Evolutionary conservation across 2,888 invertebrate genomes (phyloP).

Genomic region (Augiades crinisus): DNA sequence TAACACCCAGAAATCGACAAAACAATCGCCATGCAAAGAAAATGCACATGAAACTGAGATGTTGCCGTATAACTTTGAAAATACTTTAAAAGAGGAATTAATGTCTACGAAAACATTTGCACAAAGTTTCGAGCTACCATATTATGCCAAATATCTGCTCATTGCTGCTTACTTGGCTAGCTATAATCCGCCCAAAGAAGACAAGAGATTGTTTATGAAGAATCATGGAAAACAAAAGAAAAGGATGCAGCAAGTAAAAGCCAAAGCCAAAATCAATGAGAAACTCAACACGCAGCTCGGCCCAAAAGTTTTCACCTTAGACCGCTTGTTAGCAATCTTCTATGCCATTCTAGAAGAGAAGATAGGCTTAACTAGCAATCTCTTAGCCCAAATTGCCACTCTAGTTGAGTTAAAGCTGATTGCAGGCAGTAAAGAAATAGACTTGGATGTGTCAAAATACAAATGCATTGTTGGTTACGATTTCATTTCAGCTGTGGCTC

Average conservation of each 20-base stretch:
- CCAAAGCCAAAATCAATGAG: constrained; percentile 79
- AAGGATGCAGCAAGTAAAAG: constrained; percentile 80
- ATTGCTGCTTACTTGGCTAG: constrained; percentile 96
- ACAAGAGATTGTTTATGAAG: constrained; percentile 93
- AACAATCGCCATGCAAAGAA: constrained; percentile 51
- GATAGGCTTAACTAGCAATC: constrained; percentile 91
- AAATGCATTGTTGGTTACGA: constrained; percentile 93
- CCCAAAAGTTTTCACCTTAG: constrained; percentile 91
- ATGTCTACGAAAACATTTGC: constrained; percentile 80
- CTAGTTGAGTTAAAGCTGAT: constrained; percentile 92
- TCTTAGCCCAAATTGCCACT: constrained; percentile 93
- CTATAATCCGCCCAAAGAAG: constrained; percentile 94
- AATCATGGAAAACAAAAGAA: constrained; percentile 87
- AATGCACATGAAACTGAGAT: constrained; percentile 41
- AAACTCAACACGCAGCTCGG: constrained; percentile 87
- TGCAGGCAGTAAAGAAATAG: constrained; percentile 86
- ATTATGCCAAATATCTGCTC: constrained; percentile 93
- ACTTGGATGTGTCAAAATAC: constrained; percentile 90
- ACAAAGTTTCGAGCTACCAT: constrained; percentile 90
- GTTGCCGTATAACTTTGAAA: constrained; percentile 53
- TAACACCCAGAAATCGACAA: constrained; percentile 48
- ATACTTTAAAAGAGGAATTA: constrained; percentile 64
- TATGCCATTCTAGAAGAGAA: constrained; percentile 93
- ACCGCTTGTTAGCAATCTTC: constrained; percentile 92
- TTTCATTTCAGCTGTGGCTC: constrained; percentile 89